Conservation (phyloP, 2,113 vertebrate species). For the Larimichthys polyactis region DNA sequence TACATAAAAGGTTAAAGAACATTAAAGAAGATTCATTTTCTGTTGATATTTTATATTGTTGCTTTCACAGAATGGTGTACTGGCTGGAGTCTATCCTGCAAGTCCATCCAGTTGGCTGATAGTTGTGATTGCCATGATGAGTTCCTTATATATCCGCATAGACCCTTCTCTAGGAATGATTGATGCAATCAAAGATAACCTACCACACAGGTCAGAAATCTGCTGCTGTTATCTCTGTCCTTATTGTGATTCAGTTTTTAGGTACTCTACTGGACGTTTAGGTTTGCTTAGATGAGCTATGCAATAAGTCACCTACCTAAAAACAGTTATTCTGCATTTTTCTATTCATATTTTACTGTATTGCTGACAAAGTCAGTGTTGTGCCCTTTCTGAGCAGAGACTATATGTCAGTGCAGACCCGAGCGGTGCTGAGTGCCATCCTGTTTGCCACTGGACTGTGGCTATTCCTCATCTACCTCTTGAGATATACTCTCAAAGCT, state of each 20-base stretch:
- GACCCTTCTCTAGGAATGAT: conserved; percentile 92
- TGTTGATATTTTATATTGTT: neutral
- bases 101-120: conserved; percentile 95
- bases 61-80: conserved; percentile 89
- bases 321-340: neutral
- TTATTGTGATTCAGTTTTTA: neutral
- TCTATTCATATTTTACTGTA: neutral
- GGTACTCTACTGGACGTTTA: neutral
- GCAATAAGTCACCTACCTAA: neutral
- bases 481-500: conserved; percentile 88
- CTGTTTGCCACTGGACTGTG: conserved; percentile 92
- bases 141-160: conserved; percentile 87
- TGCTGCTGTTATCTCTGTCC: neutral
- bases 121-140: conserved; percentile 89
- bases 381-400: conserved; percentile 73
- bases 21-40: neutral
- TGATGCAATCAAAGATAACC: conserved; percentile 82
- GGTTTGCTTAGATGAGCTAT: neutral
- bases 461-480: conserved; percentile 89
- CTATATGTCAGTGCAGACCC: conserved; percentile 80
- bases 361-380: conserved; percentile 26
- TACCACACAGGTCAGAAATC: conserved; percentile 87
- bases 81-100: conserved; percentile 94
- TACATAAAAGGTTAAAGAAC: neutral
- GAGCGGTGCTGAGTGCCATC: conserved; percentile 83